These are phyloP conservation scores for Hirtodrosophila cameraria DNA, from an alignment of 2,888 invertebrate genomes.

Conservation along the genomic window DNA sequence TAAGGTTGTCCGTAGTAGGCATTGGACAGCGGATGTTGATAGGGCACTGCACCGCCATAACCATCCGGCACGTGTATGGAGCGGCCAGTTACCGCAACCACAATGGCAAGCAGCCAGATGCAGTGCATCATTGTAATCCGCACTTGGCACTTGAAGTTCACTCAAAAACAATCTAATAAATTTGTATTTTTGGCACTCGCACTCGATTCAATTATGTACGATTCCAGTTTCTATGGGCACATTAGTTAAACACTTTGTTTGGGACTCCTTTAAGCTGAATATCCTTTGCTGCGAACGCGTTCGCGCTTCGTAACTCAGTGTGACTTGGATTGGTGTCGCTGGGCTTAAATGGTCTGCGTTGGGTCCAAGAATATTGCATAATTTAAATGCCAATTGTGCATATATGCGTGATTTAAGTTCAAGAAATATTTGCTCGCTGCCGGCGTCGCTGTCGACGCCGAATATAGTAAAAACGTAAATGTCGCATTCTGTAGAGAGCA, in stretches of 20 bases:
- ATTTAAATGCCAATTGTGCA: conserved; percentile 58
- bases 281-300: conserved; percentile 35
- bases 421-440: conserved; percentile 11
- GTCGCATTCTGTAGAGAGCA: conserved; percentile 33
- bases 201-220: neutral
- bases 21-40: conserved; percentile 23
- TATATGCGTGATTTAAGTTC: conserved; percentile 62
- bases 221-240: conserved; percentile 10
- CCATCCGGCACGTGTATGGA: conserved; percentile 32
- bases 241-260: conserved; percentile 11
- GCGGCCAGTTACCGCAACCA: conserved; percentile 35
- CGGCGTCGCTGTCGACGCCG: conserved; percentile 11
- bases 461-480: conserved; percentile 5
- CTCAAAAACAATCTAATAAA: neutral
- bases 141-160: neutral
- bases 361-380: conserved; percentile 64
- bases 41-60: conserved; percentile 9
- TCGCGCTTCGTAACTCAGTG: conserved; percentile 36
- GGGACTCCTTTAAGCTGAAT: neutral
- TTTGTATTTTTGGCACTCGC: neutral
- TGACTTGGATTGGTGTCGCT: conserved; percentile 28
- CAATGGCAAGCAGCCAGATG: conserved; percentile 52
- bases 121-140: conserved; percentile 40
- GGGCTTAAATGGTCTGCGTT: conserved; percentile 51
- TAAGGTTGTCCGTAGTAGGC: conserved; percentile 45